Evolutionary conservation across 2,888 invertebrate species (phyloP).

Genomic region (Pogonocherus hispidulus): DNA sequence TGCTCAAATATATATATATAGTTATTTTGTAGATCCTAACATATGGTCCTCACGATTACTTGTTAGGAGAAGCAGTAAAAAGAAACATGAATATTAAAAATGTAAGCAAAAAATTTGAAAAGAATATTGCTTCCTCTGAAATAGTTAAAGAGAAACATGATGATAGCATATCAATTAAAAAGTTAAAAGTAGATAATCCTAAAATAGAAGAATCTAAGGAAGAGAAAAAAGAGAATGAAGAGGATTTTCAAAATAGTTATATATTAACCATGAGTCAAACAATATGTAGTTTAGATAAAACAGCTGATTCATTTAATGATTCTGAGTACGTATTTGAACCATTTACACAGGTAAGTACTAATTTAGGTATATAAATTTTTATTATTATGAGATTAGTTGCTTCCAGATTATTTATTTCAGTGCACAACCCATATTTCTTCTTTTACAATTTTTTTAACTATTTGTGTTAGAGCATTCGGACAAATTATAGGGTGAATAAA

Average conservation of each 20-base stretch:
- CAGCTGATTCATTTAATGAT: conserved; percentile 54
- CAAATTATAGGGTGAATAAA: no score
- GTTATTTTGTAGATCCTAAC: conserved; percentile 70
- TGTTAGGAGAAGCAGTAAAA: conserved; percentile 76
- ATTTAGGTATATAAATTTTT: conserved; percentile 25
- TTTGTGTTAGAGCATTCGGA: no score
- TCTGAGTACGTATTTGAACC: conserved; percentile 72
- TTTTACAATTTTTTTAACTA: no score
- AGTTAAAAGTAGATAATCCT: conserved; percentile 54
- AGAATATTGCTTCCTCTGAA: conserved; percentile 57
- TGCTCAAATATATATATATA: no score
- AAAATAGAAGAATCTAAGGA: conserved; percentile 37
- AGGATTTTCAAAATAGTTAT: conserved; percentile 75
- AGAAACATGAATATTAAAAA: conserved; percentile 73
- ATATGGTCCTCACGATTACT: conserved; percentile 75
- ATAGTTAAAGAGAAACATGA: conserved; percentile 48
- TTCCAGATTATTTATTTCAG: no score
- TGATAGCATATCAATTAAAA: conserved; percentile 35
- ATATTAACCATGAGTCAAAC: conserved; percentile 79
- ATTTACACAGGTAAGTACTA: conserved; percentile 73
- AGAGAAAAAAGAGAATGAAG: conserved; percentile 67
- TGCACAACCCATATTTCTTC: no score
- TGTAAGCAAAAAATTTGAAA: conserved; percentile 70
- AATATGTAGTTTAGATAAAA: conserved; percentile 40
- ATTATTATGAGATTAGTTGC: no score